These are phyloP conservation scores for Semaprochilodus insignis DNA, from an alignment of 2,797 vertebrate genomes.

Conservation along the genomic window DNA sequence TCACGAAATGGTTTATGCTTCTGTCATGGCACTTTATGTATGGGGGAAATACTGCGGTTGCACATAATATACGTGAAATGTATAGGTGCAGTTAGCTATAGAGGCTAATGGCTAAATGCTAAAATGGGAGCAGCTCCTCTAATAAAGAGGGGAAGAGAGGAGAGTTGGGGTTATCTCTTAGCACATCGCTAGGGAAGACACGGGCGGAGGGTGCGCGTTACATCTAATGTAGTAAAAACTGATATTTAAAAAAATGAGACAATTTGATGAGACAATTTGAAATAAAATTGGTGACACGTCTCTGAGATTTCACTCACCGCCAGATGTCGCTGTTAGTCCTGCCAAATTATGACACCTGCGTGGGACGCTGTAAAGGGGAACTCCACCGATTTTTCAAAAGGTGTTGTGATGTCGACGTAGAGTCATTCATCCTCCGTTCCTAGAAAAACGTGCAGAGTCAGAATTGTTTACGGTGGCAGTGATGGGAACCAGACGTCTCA, in stretches of 20 bases:
- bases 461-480: too few relatives aligned
- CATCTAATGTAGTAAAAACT: not conserved
- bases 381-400: too few relatives aligned
- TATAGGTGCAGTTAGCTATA: too few relatives aligned
- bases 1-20: not conserved
- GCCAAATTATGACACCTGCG: too few relatives aligned
- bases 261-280: too few relatives aligned
- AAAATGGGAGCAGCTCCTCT: too few relatives aligned
- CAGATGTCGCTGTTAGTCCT: not conserved
- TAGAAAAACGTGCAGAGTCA: too few relatives aligned
- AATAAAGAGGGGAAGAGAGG: not conserved
- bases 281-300: not conserved
- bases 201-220: not conserved
- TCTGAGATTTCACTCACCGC: not conserved
- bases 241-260: too few relatives aligned
- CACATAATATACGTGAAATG: not conserved
- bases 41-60: not conserved
- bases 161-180: not conserved
- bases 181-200: not conserved
- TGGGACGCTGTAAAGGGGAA: too few relatives aligned
- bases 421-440: too few relatives aligned
- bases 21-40: not conserved
- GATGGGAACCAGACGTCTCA: too few relatives aligned
- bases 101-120: not conserved
- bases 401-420: too few relatives aligned